Percentiles rank a stretch among this genome's conserved stretches.
Evolutionary conservation across 2,113 vertebrate species (phyloP).

Genomic region (Saguinus midas): DNA sequence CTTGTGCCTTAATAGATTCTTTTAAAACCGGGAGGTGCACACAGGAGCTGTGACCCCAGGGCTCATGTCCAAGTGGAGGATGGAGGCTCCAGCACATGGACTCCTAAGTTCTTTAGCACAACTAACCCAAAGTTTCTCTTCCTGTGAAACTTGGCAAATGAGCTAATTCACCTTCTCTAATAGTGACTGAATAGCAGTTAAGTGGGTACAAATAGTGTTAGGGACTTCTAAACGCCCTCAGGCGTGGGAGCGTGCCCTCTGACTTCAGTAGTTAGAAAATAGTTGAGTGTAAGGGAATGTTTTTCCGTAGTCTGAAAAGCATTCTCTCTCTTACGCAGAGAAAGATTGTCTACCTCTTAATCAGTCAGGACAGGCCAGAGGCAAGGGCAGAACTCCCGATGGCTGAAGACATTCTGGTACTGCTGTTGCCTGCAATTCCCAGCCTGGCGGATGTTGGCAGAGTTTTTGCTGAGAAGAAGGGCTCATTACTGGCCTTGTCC

Average conservation of each 20-base stretch:
- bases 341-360: background rate
- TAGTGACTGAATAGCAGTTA: accelerated
- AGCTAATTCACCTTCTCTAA: background rate
- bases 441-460: background rate
- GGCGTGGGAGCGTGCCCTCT: background rate
- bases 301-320: background rate
- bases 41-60: background rate
- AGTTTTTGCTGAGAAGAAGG: background rate
- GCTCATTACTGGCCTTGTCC: background rate
- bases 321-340: background rate
- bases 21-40: background rate
- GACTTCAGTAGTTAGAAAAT: background rate
- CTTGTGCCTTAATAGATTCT: background rate
- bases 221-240: background rate
- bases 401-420: background rate
- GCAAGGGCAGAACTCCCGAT: background rate
- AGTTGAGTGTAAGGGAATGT: background rate
- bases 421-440: background rate
- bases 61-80: background rate
- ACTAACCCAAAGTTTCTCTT: background rate
- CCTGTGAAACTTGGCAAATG: background rate
- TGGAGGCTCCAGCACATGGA: accelerated
- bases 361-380: constrained; percentile 3
- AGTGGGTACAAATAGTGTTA: background rate
- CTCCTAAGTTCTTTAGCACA: background rate